These are phyloP conservation scores for Folsomia candida DNA, from an alignment of 2,888 invertebrate species.

Conservation along the genomic window DNA sequence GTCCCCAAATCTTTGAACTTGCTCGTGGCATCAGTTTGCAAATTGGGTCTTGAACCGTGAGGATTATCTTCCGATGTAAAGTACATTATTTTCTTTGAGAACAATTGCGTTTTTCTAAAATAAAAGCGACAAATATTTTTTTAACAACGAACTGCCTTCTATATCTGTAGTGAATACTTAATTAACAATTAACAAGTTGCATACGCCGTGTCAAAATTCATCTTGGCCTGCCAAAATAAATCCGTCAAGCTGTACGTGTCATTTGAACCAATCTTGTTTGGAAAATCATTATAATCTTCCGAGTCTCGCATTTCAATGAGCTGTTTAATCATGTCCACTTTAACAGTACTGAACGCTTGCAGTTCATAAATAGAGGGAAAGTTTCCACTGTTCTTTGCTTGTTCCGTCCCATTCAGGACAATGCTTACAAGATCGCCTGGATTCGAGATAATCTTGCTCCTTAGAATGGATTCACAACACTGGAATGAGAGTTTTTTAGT, in stretches of 20 bases:
- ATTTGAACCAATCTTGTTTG: conserved; percentile 41
- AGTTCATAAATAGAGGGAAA: conserved; percentile 42
- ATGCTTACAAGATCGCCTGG: conserved; percentile 39
- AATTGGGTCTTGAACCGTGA: conserved; percentile 27
- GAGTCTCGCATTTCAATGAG: conserved; percentile 34
- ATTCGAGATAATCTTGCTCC: conserved; percentile 42
- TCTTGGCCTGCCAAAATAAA: conserved; percentile 43
- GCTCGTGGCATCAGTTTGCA: conserved; percentile 30
- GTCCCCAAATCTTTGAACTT: conserved; percentile 47
- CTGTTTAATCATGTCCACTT: conserved; percentile 37
- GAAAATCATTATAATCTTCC: conserved; percentile 37
- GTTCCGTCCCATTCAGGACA: conserved; percentile 42
- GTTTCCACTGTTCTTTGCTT: conserved; percentile 34
- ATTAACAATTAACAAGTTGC: not conserved
- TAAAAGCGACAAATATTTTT: conserved; percentile 1
- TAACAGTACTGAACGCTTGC: conserved; percentile 39
- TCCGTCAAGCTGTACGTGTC: conserved; percentile 38
- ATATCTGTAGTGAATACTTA: not conserved
- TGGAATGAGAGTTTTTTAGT: too few species aligned
- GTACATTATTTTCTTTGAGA: conserved; percentile 41
- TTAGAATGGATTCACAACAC: conserved; percentile 45
- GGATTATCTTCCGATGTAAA: conserved; percentile 46
- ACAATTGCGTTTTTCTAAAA: conserved; percentile 37
- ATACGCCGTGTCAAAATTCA: conserved; percentile 32
- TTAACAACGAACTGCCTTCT: not conserved